Evolutionary conservation across 64 coral and sea anemone species (phyloP), one percentile per base, ranked within the genome.

Genomic region (Actinia equina): DNA sequence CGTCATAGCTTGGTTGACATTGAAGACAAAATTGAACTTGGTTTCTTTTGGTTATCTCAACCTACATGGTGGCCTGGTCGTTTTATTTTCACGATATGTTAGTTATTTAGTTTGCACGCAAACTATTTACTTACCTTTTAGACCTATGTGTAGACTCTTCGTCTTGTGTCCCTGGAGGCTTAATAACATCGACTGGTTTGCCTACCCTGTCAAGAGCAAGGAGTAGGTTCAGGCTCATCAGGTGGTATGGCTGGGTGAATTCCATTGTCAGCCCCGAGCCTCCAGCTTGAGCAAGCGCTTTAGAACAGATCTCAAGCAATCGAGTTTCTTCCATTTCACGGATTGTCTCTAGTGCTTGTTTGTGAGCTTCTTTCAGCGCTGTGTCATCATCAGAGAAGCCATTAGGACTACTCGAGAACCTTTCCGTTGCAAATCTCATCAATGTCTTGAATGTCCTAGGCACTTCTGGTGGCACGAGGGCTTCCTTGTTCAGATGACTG

Each of bases 171-270:
- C n/a, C 62, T 0, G 22, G 20, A 65, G 20, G 7, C 8, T 20
- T 65, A 14, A 65, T 25, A 65, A 65, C 62, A 23, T 65, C 22
- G n/a, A 87, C 86, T 77, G 86, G 86, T 41, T 87, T 77, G 15
- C 86, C 86, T n/a, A 12, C 42, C 64, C 26, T 55, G 44, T 77
- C 86, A 14, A 87, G 86, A 17, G 86, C 86, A 54, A 54, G 30
- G 9, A 87, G 86, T 8, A 87, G 56, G 49, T 87, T 80, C 86
- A 88, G 19, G 86, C 51, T 79, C 86, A 88, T 44, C 27, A 88
- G 53, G 59, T 88, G 86, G 30, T 59, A 88, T 41, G 86, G 71
- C 71, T 80, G 74, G 41, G 86, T 87, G 67, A 87, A 30, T 41
- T 87, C 6, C 13, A 30, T 37, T 19, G 70, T 77, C 86, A 15